Conservation (phyloP, 2,888 invertebrate species). For the Drosophila anceps region DNA sequence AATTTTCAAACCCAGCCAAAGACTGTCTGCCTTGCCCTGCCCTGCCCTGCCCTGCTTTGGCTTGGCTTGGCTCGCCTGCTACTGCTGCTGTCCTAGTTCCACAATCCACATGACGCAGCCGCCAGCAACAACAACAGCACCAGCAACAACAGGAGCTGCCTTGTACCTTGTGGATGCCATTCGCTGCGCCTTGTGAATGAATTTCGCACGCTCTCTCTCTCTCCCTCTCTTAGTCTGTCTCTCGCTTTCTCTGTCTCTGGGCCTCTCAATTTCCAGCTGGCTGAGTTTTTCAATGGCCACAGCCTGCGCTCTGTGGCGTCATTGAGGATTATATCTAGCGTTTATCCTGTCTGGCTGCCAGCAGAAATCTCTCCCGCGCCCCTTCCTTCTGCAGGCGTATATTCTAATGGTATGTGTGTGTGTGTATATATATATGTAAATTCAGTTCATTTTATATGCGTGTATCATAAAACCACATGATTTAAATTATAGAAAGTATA, state of each 20-base stretch:
- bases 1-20: conserved; percentile 26
- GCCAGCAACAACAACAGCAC: conserved; percentile 22
- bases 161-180: conserved; percentile 70
- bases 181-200: conserved; percentile 74
- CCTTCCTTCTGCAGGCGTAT: background rate
- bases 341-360: conserved; percentile 35
- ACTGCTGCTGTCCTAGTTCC: conserved; percentile 73
- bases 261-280: conserved; percentile 24
- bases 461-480: background rate
- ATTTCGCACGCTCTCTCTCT: conserved; percentile 37
- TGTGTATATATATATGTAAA: background rate
- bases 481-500: background rate
- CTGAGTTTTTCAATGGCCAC: conserved; percentile 54
- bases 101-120: conserved; percentile 64
- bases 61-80: background rate
- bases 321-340: conserved; percentile 58
- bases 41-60: background rate
- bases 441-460: background rate
- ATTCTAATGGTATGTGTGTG: conserved; percentile 21
- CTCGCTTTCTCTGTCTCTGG: background rate
- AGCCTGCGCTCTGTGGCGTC: conserved; percentile 62
- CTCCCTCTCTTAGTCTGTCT: too few relatives aligned
- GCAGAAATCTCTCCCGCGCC: background rate
- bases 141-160: conserved; percentile 27
- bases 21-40: background rate